These are phyloP conservation scores for Biston stratarius DNA, from an alignment of 2,888 invertebrate species.

Conservation along the genomic window DNA sequence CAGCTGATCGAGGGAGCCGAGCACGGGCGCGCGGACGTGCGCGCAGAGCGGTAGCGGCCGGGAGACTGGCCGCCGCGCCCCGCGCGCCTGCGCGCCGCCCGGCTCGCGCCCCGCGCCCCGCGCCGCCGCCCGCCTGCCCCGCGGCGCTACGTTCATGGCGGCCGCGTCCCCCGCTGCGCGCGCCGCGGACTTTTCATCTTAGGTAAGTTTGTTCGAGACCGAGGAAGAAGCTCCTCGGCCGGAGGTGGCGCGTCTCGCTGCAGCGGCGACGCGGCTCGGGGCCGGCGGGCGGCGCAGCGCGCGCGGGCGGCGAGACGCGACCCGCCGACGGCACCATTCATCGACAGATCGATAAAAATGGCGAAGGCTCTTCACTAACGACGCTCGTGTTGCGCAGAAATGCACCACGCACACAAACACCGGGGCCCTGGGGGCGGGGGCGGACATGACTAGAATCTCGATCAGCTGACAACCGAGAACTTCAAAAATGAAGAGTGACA, in stretches of 20 bases:
- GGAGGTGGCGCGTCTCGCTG: constrained; percentile 4
- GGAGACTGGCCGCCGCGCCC: constrained; percentile 68
- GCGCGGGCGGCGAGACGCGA: constrained; percentile 38
- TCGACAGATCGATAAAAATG: constrained; percentile 70
- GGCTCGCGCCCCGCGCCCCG: constrained; percentile 50
- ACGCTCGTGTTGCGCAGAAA: constrained; percentile 63
- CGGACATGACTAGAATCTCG: constrained; percentile 62
- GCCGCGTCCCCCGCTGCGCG: constrained; percentile 51
- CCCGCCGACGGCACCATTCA: constrained; percentile 48
- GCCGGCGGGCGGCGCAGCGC: background rate
- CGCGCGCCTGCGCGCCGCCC: constrained; percentile 66
- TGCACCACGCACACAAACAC: constrained; percentile 61
- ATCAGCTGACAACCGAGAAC: constrained; percentile 79
- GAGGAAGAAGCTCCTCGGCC: constrained; percentile 9
- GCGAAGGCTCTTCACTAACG: constrained; percentile 55
- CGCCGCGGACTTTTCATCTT: constrained; percentile 42
- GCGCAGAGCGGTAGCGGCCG: constrained; percentile 68
- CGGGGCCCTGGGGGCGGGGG: constrained; percentile 31
- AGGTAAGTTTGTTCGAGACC: background rate
- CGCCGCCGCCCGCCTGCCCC: constrained; percentile 17
- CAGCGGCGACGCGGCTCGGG: constrained; percentile 9
- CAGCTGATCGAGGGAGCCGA: constrained; percentile 73
- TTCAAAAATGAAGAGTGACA: constrained; percentile 51
- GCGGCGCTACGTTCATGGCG: constrained; percentile 52
- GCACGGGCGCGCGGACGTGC: constrained; percentile 69